phyloP scores from a whole-genome alignment of 2,888 invertebrate genomes.

The Byasa hedistus region DNA sequence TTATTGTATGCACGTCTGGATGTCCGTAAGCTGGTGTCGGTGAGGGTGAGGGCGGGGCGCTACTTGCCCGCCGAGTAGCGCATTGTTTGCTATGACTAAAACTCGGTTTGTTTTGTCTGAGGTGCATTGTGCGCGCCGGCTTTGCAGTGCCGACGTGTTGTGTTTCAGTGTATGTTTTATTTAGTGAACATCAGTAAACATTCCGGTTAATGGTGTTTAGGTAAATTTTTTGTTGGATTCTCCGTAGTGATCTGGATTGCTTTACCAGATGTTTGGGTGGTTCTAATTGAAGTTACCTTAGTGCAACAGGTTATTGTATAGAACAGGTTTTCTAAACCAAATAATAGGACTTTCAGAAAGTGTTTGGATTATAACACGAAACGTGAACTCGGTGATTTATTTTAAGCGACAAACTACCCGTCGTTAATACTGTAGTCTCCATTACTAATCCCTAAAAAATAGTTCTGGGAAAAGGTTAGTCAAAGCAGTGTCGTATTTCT shows the following conservation, averaged over 20 bases:
- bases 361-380: background rate
- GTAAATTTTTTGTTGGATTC: constrained; percentile 9
- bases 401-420: background rate
- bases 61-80: constrained; percentile 27
- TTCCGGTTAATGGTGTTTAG: constrained; percentile 22
- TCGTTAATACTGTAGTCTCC: no score
- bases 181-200: constrained; percentile 15
- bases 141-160: constrained; percentile 30
- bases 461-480: background rate
- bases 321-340: no score
- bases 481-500: no score
- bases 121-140: constrained; percentile 25
- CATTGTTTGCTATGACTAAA: constrained; percentile 31
- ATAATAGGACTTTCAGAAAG: background rate
- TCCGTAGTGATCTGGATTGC: constrained; percentile 14
- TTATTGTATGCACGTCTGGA: constrained; percentile 56
- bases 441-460: background rate
- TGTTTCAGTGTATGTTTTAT: constrained; percentile 14
- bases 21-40: constrained; percentile 33
- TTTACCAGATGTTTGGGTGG: background rate
- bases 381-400: background rate
- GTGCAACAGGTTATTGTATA: background rate
- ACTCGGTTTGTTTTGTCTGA: constrained; percentile 28
- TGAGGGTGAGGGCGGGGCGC: constrained; percentile 37
- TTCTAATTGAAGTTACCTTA: background rate